These are phyloP conservation scores for Solea solea DNA, from an alignment of 2,113 vertebrate genomes.

Conservation along the genomic window DNA sequence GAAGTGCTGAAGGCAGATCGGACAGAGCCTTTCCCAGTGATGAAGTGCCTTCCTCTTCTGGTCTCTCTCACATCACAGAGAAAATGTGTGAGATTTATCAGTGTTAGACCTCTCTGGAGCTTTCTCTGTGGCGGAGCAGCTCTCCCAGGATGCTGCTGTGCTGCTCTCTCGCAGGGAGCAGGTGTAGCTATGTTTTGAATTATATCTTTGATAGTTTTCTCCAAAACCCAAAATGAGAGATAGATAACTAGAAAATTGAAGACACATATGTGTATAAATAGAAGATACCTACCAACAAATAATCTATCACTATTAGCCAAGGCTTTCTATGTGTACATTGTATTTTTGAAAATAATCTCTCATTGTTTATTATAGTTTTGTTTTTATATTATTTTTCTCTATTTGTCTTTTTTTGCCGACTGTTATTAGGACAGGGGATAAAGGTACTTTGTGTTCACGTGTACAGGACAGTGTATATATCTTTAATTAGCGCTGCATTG, in stretches of 20 bases:
- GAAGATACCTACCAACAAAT: not conserved
- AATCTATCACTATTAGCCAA: not conserved
- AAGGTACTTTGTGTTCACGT: not conserved
- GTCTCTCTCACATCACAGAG: constrained; percentile 74
- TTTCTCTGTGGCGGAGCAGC: constrained; percentile 45
- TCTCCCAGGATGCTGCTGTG: constrained; percentile 51
- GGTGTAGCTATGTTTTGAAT: constrained; percentile 68
- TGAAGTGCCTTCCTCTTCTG: constrained; percentile 80
- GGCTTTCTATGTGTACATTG: not conserved
- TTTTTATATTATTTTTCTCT: too few relatives aligned
- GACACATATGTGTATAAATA: constrained; percentile 15
- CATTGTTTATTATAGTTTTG: not conserved
- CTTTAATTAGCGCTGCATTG: constrained; percentile 9
- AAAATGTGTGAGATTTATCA: constrained; percentile 84
- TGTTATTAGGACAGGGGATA: too few relatives aligned
- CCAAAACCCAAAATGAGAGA: constrained; percentile 67
- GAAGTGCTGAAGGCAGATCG: constrained; percentile 79
- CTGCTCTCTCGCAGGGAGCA: constrained; percentile 65
- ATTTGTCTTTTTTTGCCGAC: too few relatives aligned
- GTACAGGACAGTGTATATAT: constrained; percentile 10
- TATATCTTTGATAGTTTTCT: constrained; percentile 68
- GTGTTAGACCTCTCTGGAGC: constrained; percentile 66
- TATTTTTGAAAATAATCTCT: constrained; percentile 30
- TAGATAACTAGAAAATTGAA: constrained; percentile 44
- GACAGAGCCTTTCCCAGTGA: constrained; percentile 78